Percentiles rank a stretch among this genome's conserved stretches.
Conservation (phyloP, 2,888 invertebrate genomes). For the Scaptomyza flava region DNA sequence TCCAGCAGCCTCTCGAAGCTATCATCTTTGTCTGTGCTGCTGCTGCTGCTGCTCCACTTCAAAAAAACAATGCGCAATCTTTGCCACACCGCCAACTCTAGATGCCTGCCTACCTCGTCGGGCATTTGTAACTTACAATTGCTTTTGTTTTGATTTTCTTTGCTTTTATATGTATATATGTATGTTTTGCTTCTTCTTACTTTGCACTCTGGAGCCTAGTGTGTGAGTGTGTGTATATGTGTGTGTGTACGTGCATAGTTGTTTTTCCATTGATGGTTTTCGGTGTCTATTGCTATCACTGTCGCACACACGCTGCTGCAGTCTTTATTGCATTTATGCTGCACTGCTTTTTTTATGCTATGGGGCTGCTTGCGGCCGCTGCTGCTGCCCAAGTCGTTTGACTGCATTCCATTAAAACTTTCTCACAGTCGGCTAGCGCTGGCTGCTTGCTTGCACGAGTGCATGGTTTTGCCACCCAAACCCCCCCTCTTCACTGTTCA, state of each 20-base stretch:
- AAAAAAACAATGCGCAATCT: constrained; percentile 72
- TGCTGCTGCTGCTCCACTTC: constrained; percentile 61
- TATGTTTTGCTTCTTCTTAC: constrained; percentile 21
- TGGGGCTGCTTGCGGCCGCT: constrained; percentile 58
- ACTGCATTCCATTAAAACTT: constrained; percentile 85
- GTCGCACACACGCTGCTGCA: constrained; percentile 32
- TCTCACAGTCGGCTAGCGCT: constrained; percentile 81
- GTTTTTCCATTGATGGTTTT: constrained; percentile 82
- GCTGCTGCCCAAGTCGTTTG: constrained; percentile 72
- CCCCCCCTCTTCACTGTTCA: background rate
- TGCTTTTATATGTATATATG: constrained; percentile 8
- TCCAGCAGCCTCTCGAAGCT: constrained; percentile 50
- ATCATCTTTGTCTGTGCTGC: constrained; percentile 59
- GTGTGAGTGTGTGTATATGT: constrained; percentile 20
- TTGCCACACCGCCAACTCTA: constrained; percentile 40
- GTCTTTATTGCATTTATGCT: constrained; percentile 57
- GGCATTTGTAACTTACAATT: constrained; percentile 74
- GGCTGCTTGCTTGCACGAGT: constrained; percentile 35
- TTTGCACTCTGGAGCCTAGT: constrained; percentile 40
- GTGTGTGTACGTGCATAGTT: constrained; percentile 58
- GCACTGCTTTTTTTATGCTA: constrained; percentile 69
- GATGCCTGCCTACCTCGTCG: constrained; percentile 16
- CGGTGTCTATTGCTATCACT: constrained; percentile 58
- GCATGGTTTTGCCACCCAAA: constrained; percentile 44
- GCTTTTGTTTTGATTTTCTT: constrained; percentile 54